Percentiles rank a stretch among this genome's conserved stretches.
phyloP scores from a whole-genome alignment of 2,797 vertebrate species.

The Hydrophis major region DNA sequence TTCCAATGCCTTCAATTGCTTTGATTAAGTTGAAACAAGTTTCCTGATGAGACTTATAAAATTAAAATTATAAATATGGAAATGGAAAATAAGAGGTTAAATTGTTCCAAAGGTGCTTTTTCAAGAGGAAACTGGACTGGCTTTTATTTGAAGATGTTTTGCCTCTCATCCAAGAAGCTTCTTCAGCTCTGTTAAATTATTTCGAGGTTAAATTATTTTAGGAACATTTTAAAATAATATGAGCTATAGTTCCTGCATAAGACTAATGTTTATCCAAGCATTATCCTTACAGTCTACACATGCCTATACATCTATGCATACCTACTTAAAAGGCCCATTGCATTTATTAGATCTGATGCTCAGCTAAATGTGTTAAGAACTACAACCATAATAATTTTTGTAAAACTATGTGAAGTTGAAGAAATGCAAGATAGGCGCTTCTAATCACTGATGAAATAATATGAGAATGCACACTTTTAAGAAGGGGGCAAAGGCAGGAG shows the following conservation, averaged over 20 bases:
- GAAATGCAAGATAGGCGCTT: neutral
- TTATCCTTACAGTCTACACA: neutral
- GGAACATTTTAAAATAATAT: neutral
- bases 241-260: neutral
- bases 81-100: neutral
- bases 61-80: neutral
- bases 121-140: neutral
- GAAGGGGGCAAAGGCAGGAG: neutral
- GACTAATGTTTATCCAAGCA: neutral
- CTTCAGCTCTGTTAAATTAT: neutral
- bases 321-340: neutral
- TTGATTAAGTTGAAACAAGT: neutral
- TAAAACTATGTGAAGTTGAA: neutral
- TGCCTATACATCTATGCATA: neutral
- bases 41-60: neutral
- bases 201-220: neutral
- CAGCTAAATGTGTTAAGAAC: neutral
- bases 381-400: neutral
- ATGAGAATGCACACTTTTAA: neutral
- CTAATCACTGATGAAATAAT: neutral
- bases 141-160: neutral
- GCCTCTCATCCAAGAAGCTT: neutral
- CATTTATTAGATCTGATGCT: neutral
- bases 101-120: neutral
- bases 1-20: neutral